Percentiles rank a stretch among this genome's conserved stretches.
Conservation (phyloP, 64 coral and sea anemone genomes). For the Porites lutea region DNA sequence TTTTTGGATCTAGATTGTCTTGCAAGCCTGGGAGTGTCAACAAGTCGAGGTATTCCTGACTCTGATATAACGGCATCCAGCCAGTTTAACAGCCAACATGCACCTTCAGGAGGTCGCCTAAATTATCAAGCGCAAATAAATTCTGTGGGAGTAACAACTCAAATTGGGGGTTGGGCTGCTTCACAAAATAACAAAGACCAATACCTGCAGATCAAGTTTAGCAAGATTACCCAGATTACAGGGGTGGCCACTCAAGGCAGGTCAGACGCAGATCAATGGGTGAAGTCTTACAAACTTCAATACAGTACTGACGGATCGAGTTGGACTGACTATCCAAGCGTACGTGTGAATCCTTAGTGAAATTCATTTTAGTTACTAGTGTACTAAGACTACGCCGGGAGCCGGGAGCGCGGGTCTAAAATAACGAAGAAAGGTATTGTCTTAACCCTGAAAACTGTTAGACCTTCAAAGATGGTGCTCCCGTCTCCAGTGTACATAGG, state of each 20-base stretch:
- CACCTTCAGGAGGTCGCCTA: constrained; percentile 55
- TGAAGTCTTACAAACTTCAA: constrained; percentile 37
- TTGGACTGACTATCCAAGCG: constrained; percentile 43
- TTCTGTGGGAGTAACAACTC: not conserved
- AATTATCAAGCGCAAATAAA: constrained; percentile 8
- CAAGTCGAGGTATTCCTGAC: constrained; percentile 42
- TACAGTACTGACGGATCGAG: constrained; percentile 31
- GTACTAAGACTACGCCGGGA: not conserved
- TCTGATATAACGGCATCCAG: constrained; percentile 72
- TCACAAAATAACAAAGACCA: constrained; percentile 10
- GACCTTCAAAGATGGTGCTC: too few species aligned
- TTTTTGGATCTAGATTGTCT: constrained; percentile 44
- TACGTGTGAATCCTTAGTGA: not conserved
- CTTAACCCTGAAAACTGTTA: too few species aligned
- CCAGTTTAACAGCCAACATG: not conserved
- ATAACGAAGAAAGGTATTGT: too few species aligned
- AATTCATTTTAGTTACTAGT: too few species aligned
- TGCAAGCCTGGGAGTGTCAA: constrained; percentile 36
- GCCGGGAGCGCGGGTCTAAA: too few species aligned
- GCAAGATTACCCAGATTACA: constrained; percentile 48
- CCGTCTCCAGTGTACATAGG: too few species aligned
- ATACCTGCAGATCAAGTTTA: constrained; percentile 58
- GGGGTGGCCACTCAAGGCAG: constrained; percentile 78
- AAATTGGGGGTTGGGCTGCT: constrained; percentile 74
- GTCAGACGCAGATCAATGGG: constrained; percentile 60